Conservation (phyloP, 1,140 invertebrate genomes). For the Piezodorus guildinii region DNA sequence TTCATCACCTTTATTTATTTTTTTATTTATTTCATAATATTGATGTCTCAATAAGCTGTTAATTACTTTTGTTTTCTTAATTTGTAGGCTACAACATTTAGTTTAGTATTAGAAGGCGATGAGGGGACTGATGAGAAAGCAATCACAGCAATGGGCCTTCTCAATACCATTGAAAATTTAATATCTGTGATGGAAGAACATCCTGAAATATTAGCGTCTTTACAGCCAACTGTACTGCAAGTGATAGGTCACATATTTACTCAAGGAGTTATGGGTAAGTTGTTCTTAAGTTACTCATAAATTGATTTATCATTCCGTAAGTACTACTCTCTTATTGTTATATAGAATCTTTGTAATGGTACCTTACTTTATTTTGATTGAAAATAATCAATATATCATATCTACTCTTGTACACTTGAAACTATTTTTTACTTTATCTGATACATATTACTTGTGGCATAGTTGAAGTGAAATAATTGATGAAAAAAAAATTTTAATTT, state of each 20-base stretch:
- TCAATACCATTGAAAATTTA: slow-evolving; percentile 94
- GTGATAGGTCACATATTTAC: slow-evolving; percentile 82
- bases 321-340: too few species aligned
- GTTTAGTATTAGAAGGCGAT: slow-evolving; percentile 68
- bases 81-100: slow-evolving; percentile 72
- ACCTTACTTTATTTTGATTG: too few species aligned
- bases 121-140: slow-evolving; percentile 92
- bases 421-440: neutral
- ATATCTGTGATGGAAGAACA: slow-evolving; percentile 89
- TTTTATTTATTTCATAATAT: too few species aligned
- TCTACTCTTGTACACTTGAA: neutral
- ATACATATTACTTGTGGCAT: too few species aligned
- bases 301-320: too few species aligned
- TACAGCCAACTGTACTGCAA: slow-evolving; percentile 89
- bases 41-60: too few species aligned
- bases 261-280: slow-evolving; percentile 50
- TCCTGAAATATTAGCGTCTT: slow-evolving; percentile 70
- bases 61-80: neutral
- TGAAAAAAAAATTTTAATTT: too few species aligned
- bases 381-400: neutral
- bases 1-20: too few species aligned
- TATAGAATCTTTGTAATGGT: too few species aligned
- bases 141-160: slow-evolving; percentile 90
- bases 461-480: too few species aligned
- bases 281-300: too few species aligned